Percentiles rank a stretch among this genome's conserved stretches.
Conservation (phyloP, 2,888 invertebrate genomes). For the Euphydryas editha region DNA sequence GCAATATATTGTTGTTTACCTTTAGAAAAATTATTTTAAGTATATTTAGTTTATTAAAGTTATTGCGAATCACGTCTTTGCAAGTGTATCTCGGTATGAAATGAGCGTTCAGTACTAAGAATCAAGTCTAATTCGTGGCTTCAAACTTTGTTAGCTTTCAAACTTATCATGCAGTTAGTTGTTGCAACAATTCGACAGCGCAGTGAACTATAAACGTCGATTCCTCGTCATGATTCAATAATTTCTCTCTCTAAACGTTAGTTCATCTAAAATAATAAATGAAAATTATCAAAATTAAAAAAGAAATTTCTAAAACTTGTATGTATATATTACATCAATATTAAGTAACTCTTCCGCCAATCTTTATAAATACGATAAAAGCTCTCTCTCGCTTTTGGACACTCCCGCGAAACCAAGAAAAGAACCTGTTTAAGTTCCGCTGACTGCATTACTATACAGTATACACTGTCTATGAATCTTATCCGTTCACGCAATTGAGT, state of each 20-base stretch:
- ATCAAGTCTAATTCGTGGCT: conserved; percentile 45
- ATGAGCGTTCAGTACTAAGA: conserved; percentile 44
- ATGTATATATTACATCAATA: background rate
- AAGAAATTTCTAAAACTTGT: background rate
- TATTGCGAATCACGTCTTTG: background rate
- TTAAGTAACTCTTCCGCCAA: too few species aligned
- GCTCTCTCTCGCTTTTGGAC: background rate
- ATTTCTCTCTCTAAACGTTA: conserved; percentile 12
- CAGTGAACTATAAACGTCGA: conserved; percentile 39
- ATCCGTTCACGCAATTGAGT: conserved; percentile 34
- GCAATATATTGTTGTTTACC: background rate
- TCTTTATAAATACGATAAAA: background rate
- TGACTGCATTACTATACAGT: conserved; percentile 29
- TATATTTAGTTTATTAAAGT: background rate
- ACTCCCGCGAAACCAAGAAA: conserved; percentile 25
- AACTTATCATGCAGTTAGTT: conserved; percentile 40
- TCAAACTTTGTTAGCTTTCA: conserved; percentile 43
- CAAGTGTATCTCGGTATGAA: background rate
- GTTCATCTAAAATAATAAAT: background rate
- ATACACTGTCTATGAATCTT: conserved; percentile 28
- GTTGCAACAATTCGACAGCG: conserved; percentile 46
- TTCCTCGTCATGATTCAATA: conserved; percentile 35
- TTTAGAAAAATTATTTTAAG: conserved; percentile 27
- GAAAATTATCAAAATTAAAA: too few species aligned
- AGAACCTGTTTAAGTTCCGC: conserved; percentile 31